phyloP scores from a whole-genome alignment of 2,113 vertebrate genomes.

The Ariopsis seemanni region DNA sequence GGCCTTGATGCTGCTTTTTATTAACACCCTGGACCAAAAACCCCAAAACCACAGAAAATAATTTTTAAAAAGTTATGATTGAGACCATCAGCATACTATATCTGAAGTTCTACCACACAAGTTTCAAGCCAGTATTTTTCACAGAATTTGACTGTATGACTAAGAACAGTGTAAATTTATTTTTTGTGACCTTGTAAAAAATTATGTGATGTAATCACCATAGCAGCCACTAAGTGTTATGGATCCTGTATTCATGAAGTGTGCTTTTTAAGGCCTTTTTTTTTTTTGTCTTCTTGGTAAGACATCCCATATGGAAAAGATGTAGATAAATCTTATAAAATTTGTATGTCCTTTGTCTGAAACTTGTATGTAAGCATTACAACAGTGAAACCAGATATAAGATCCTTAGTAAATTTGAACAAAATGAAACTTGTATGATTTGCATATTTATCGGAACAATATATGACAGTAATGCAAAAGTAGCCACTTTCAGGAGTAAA shows the following conservation, averaged over 20 bases:
- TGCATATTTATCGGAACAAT: too few relatives aligned
- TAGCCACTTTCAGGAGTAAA: too few relatives aligned
- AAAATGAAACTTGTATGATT: too few relatives aligned
- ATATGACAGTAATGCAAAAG: too few relatives aligned
- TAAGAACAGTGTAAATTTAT: neutral
- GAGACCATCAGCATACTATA: too few relatives aligned
- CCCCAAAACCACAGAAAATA: neutral
- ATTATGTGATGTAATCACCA: neutral
- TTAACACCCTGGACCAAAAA: neutral
- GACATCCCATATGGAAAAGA: too few relatives aligned
- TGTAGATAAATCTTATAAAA: too few relatives aligned
- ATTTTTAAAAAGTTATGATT: neutral
- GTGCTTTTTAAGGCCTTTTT: constrained; percentile 23
- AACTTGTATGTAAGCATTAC: too few relatives aligned
- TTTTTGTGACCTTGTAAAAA: neutral
- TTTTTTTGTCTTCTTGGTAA: constrained; percentile 61
- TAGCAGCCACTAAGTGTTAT: neutral
- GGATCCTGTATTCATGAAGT: constrained; percentile 14
- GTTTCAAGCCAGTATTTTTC: neutral
- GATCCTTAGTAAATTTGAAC: too few relatives aligned
- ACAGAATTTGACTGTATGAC: neutral
- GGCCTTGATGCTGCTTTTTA: neutral
- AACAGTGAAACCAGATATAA: too few relatives aligned
- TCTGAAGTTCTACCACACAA: neutral
- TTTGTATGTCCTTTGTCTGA: too few relatives aligned